phyloP scores from a whole-genome alignment of 2,797 vertebrate genomes.

The Potorous gilbertii region DNA sequence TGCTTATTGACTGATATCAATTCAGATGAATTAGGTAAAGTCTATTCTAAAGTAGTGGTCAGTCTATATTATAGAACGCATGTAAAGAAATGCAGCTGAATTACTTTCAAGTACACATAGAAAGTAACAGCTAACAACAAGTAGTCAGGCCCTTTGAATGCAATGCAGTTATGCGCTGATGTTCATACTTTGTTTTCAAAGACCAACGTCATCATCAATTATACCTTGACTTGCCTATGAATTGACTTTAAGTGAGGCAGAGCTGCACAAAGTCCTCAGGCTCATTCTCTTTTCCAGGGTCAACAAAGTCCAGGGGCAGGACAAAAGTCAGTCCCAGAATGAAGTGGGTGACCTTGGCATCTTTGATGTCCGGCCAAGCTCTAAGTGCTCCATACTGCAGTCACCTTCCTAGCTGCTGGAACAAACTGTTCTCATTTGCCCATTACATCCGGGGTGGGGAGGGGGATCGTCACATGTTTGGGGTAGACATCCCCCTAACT shows the following conservation, averaged over 20 bases:
- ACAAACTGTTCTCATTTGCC: background rate
- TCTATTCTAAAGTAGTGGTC: background rate
- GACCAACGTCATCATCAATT: background rate
- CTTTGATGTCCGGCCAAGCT: background rate
- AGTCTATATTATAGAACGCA: background rate
- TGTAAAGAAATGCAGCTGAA: background rate
- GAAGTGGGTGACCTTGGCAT: background rate
- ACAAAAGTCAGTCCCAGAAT: background rate
- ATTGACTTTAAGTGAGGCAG: background rate
- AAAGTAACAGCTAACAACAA: background rate
- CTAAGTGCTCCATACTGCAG: background rate
- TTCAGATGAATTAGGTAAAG: background rate
- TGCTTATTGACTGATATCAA: background rate
- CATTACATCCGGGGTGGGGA: background rate
- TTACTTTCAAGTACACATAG: background rate
- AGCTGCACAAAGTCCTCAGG: background rate
- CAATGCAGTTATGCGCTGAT: background rate
- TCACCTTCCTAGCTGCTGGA: background rate
- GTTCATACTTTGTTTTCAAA: background rate
- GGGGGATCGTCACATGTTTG: background rate
- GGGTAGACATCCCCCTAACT: background rate
- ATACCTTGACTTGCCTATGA: background rate
- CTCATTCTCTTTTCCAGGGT: background rate
- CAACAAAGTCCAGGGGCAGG: background rate
- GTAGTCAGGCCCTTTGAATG: background rate